Evolutionary conservation across 2,113 vertebrate species (phyloP).

Genomic region (Raja brachyura): DNA sequence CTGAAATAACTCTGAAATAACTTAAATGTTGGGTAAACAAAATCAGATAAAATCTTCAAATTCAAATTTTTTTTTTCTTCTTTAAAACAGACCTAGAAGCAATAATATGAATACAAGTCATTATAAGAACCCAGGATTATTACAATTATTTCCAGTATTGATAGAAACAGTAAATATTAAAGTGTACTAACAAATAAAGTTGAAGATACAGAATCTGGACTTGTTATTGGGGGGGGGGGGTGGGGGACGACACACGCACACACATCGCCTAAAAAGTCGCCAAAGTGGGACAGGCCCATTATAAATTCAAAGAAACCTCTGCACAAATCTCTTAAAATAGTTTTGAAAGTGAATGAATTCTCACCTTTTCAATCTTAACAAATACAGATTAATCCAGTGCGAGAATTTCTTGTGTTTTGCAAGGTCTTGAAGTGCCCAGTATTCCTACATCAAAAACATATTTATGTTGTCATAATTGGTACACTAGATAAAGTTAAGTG

Average conservation of each 20-base stretch:
- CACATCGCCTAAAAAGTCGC: no score
- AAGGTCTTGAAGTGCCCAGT: slow-evolving; percentile 62
- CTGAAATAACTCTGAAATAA: background rate
- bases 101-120: background rate
- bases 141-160: background rate
- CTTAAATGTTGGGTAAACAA: background rate
- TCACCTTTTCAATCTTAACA: slow-evolving; percentile 59
- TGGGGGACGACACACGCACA: no score
- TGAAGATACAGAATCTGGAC: background rate
- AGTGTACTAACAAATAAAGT: background rate
- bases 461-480: background rate
- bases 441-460: slow-evolving; percentile 50
- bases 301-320: no score
- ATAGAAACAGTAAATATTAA: background rate
- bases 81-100: background rate
- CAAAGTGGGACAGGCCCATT: no score
- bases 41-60: background rate
- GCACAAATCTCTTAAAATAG: background rate
- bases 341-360: slow-evolving; percentile 17
- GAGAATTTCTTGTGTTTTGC: slow-evolving; percentile 58
- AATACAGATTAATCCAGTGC: slow-evolving; percentile 61
- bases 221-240: no score
- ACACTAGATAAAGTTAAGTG: no score
- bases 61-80: background rate
- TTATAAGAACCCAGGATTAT: background rate